Conservation (phyloP, 2,113 vertebrate genomes). For the Chionis minor region DNA sequence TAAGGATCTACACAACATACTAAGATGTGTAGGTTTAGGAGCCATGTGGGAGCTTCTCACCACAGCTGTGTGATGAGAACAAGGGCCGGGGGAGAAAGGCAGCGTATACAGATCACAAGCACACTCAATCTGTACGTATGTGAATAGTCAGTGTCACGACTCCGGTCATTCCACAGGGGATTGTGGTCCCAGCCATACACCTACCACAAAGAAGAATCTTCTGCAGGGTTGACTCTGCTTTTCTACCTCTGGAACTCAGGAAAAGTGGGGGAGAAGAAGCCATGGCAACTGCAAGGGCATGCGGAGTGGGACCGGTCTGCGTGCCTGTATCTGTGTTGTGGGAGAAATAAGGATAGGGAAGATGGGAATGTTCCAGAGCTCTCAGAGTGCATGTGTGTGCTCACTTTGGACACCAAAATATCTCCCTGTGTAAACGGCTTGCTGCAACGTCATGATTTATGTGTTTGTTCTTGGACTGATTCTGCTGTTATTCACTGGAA, state of each 20-base stretch:
- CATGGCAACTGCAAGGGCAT: rapidly evolving
- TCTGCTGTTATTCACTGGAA: background rate
- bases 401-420: background rate
- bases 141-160: background rate
- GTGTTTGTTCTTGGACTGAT: slow-evolving; percentile 17
- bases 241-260: background rate
- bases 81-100: background rate
- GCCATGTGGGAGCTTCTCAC: background rate
- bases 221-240: background rate
- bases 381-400: background rate
- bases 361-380: background rate
- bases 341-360: background rate
- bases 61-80: background rate
- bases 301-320: background rate
- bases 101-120: background rate
- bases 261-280: background rate
- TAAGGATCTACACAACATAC: background rate
- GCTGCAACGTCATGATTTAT: background rate
- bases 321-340: background rate
- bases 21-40: background rate
- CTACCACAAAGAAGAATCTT: rapidly evolving
- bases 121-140: background rate
- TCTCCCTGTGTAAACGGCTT: background rate
- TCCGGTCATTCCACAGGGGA: background rate
- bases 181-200: rapidly evolving